phyloP scores from a whole-genome alignment of 2,113 vertebrate species.

The Chloropsis hardwickii region DNA sequence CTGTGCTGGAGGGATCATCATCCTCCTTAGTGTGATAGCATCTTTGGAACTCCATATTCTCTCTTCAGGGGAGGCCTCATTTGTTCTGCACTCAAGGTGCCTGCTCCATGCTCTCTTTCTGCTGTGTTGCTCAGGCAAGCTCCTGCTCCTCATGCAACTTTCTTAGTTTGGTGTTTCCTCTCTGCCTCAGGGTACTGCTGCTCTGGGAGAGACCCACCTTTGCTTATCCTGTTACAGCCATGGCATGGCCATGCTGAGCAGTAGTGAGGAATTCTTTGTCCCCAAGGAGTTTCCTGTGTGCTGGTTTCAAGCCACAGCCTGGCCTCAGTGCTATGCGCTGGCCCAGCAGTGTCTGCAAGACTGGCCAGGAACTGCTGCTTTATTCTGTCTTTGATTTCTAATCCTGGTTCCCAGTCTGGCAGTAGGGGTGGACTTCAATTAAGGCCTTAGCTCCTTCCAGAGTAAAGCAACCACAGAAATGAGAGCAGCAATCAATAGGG shows the following conservation, averaged over 20 bases:
- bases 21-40: not conserved
- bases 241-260: not conserved
- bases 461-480: not conserved
- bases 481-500: not conserved
- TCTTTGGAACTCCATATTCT: not conserved
- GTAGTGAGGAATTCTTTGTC: not conserved
- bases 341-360: not conserved
- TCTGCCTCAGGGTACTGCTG: not conserved
- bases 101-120: not conserved
- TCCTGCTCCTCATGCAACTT: not conserved
- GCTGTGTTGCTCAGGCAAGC: not conserved
- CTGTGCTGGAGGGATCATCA: not conserved
- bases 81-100: not conserved
- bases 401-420: not conserved
- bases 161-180: not conserved
- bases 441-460: not conserved
- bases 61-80: rapidly evolving
- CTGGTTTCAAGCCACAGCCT: not conserved
- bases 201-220: not conserved
- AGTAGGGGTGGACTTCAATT: not conserved
- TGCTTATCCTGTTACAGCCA: not conserved
- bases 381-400: not conserved
- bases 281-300: not conserved
- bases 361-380: not conserved
- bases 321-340: not conserved